Base-by-base conservation (phyloP, 2,888 invertebrate species). In the Platycheirus albimanus region DNA sequence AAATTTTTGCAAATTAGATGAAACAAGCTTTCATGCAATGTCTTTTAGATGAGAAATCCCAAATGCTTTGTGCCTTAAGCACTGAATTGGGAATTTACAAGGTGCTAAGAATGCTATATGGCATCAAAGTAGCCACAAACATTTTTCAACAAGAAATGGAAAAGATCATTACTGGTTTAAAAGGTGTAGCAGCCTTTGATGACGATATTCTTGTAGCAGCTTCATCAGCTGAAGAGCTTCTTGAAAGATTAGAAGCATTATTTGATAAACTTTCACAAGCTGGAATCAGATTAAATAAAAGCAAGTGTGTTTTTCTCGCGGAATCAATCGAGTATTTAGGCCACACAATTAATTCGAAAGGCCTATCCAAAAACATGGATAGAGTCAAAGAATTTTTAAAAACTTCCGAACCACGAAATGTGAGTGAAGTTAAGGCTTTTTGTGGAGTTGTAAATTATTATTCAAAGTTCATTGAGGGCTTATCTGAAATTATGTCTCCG, bases 371-470 rank as follows among this genome's bases (percentile, higher is more conserved):
- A 41, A 83, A 85, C 56, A 51, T 84, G 3, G 79, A 84, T 2
- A 87, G 87, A 63, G 33, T 72, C 15, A 38, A 72, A 20, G 30
- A n/a, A 8, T 41, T 52, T 63, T 5, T 86, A 2, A 61, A 87
- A 6, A 81, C 85, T 8, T 84, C 41, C 5, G 51, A 63, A 28
- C 63, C 72, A 41, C 28, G 30, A 63, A 63, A 63, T 41, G n/a
- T 72, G 24, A 54, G 63, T 17, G 43, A 72, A 63, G 15, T 72
- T 11, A 61, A 54, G n/a, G 86, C 87, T 4, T 89, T 88, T 71
- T 45, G 86, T 4, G 89, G 89, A 0, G 85, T 88, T 72, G 84
- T 88, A 0, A 89, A 89, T 84, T 90, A 88, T 83, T 90, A 90
- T 71, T 84, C 86, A 3, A 87, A 86, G 71, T 90, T 90, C 85